These are phyloP conservation scores for Drosophila kohkoa DNA, from an alignment of 1,140 invertebrate species.

Conservation along the genomic window DNA sequence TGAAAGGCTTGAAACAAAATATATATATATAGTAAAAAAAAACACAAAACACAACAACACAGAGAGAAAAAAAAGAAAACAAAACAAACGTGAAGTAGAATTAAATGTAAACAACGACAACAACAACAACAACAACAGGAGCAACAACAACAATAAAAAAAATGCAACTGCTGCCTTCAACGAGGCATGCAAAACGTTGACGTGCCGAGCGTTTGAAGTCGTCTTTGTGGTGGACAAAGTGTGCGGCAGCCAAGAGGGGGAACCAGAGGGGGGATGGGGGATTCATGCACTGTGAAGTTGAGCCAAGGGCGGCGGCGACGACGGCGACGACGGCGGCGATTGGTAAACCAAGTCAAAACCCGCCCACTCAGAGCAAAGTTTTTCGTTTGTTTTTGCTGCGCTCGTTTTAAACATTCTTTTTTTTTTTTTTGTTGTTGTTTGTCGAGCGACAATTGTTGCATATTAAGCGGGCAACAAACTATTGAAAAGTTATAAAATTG, in stretches of 20 bases:
- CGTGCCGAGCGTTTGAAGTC: slow-evolving; percentile 76
- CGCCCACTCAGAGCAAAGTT: slow-evolving; percentile 33
- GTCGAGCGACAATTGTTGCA: slow-evolving; percentile 66
- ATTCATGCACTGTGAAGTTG: slow-evolving; percentile 8
- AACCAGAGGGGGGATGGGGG: neutral
- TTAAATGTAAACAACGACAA: slow-evolving; percentile 47
- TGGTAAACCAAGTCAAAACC: slow-evolving; percentile 10
- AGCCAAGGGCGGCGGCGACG: slow-evolving; percentile 23
- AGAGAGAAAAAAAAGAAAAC: slow-evolving; percentile 26
- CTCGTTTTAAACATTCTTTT: slow-evolving; percentile 13
- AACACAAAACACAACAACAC: slow-evolving; percentile 28
- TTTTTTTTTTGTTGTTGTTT: slow-evolving; percentile 18
- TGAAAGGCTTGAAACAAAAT: slow-evolving; percentile 81
- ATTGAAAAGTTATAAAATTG: slow-evolving; percentile 39
- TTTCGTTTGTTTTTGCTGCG: slow-evolving; percentile 50
- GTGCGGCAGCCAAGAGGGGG: slow-evolving; percentile 20
- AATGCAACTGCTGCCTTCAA: slow-evolving; percentile 72
- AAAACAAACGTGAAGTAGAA: slow-evolving; percentile 42
- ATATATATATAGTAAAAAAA: slow-evolving; percentile 34
- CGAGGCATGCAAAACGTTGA: slow-evolving; percentile 82
- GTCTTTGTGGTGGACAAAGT: slow-evolving; percentile 68
- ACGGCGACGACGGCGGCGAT: slow-evolving; percentile 6
- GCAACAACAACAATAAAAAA: slow-evolving; percentile 41
- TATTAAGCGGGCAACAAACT: slow-evolving; percentile 56
- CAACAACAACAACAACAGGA: slow-evolving; percentile 33